A percentile compares a stretch with the other conserved stretches of the same genome.
Conservation (phyloP, 2,113 vertebrate species). For the Cebidichthys violaceus region DNA sequence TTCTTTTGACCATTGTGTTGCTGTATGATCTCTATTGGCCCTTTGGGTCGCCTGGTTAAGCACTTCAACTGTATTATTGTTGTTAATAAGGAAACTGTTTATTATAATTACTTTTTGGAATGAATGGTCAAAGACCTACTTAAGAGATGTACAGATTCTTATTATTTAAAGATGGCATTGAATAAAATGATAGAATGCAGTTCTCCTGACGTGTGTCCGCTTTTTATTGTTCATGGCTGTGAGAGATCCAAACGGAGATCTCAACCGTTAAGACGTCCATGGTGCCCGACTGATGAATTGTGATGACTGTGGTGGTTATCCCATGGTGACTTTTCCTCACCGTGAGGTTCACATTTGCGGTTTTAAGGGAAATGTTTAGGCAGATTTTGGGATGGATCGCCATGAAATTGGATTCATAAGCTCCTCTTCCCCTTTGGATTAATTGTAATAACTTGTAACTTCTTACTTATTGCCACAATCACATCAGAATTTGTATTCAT, state of each 20-base stretch:
- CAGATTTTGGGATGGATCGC: neutral
- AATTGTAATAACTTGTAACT: neutral
- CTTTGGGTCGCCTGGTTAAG: constrained; percentile 67
- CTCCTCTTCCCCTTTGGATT: neutral
- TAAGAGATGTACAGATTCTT: constrained; percentile 79
- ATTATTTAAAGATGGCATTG: constrained; percentile 80
- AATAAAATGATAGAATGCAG: constrained; percentile 79
- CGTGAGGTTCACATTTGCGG: no score
- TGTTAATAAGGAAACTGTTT: constrained; percentile 67
- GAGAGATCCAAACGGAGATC: neutral
- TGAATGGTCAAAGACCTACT: constrained; percentile 72
- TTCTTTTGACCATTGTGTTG: constrained; percentile 54
- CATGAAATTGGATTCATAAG: neutral
- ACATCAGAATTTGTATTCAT: neutral
- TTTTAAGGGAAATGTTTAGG: neutral
- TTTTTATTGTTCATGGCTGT: neutral
- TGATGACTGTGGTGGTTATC: neutral
- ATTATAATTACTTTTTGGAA: constrained; percentile 69
- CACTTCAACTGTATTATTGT: constrained; percentile 79
- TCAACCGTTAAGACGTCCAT: no score
- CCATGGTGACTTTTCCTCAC: neutral
- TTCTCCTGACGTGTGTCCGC: neutral
- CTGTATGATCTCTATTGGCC: constrained; percentile 58
- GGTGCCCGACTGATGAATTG: accelerated
- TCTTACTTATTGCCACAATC: neutral